Evolutionary conservation across 2,888 invertebrate genomes (phyloP).

Genomic region (Drosophila limbata): DNA sequence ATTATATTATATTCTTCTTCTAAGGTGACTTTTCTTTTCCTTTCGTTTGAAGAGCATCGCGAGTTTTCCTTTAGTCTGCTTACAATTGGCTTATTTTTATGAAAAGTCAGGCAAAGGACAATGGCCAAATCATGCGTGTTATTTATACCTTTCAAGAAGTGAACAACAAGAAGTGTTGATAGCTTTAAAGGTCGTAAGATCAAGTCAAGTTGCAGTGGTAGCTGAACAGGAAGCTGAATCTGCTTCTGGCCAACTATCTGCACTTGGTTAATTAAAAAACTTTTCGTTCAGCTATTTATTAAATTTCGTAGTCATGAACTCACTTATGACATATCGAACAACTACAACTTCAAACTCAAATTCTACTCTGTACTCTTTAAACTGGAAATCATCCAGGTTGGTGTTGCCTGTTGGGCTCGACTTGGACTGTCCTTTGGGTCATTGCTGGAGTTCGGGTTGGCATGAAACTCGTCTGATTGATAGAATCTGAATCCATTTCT

Average conservation of each 20-base stretch:
- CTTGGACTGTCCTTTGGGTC: neutral
- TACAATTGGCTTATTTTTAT: conserved; percentile 15
- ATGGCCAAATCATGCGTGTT: conserved; percentile 65
- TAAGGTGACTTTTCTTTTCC: no score
- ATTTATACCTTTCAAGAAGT: conserved; percentile 36
- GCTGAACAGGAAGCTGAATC: neutral
- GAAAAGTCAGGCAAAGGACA: conserved; percentile 39
- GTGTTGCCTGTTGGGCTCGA: conserved; percentile 37
- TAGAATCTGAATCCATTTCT: conserved; percentile 60
- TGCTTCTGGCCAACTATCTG: conserved; percentile 15
- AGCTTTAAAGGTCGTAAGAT: conserved; percentile 30
- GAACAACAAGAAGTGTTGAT: conserved; percentile 37
- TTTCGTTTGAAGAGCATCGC: conserved; percentile 17
- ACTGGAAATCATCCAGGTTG: conserved; percentile 27
- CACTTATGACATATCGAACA: conserved; percentile 35
- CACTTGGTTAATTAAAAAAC: conserved; percentile 76
- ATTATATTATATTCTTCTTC: no score
- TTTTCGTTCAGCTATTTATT: conserved; percentile 54
- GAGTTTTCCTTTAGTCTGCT: neutral
- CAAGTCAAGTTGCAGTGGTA: conserved; percentile 36
- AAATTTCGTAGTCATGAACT: conserved; percentile 30
- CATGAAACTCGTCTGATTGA: conserved; percentile 58
- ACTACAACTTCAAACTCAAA: conserved; percentile 15
- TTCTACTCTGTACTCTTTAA: conserved; percentile 9
- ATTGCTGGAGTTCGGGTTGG: neutral